phyloP scores from a whole-genome alignment of 1,140 invertebrate genomes.

The Pseudoatta argentina region DNA sequence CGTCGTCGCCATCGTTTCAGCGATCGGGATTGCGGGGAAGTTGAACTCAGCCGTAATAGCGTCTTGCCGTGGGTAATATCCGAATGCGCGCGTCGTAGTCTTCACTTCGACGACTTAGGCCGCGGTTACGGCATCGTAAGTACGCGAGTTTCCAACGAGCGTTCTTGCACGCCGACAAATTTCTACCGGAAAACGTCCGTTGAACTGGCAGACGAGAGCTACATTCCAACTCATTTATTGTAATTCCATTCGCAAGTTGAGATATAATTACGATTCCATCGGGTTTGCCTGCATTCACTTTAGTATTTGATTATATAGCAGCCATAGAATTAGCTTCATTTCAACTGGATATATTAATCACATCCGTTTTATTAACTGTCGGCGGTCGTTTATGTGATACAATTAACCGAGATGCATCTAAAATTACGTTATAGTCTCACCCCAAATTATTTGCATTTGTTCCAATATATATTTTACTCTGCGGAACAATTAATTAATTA shows the following conservation, averaged over 20 bases:
- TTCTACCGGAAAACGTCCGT: constrained; percentile 13
- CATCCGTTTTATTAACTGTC: constrained; percentile 14
- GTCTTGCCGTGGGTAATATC: constrained; percentile 38
- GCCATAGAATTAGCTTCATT: constrained; percentile 12
- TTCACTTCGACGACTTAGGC: constrained; percentile 35
- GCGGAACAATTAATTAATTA: background rate
- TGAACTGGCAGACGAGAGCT: background rate
- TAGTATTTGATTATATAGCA: constrained; percentile 25
- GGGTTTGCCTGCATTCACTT: constrained; percentile 8
- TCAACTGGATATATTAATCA: constrained; percentile 1
- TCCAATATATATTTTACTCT: background rate
- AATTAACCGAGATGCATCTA: background rate
- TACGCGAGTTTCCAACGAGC: constrained; percentile 22
- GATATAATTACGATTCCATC: constrained; percentile 24
- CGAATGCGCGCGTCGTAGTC: constrained; percentile 26
- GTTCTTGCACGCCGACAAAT: constrained; percentile 40
- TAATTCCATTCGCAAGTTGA: constrained; percentile 27
- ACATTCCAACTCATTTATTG: constrained; percentile 21
- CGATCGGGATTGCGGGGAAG: constrained; percentile 51
- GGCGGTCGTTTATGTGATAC: background rate
- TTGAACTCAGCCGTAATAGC: constrained; percentile 40
- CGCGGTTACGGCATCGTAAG: constrained; percentile 14
- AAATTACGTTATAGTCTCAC: background rate
- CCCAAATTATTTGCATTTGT: background rate
- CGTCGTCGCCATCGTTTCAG: constrained; percentile 15